Conservation (phyloP, 2,113 vertebrate species). For the Hydropotes inermis region DNA sequence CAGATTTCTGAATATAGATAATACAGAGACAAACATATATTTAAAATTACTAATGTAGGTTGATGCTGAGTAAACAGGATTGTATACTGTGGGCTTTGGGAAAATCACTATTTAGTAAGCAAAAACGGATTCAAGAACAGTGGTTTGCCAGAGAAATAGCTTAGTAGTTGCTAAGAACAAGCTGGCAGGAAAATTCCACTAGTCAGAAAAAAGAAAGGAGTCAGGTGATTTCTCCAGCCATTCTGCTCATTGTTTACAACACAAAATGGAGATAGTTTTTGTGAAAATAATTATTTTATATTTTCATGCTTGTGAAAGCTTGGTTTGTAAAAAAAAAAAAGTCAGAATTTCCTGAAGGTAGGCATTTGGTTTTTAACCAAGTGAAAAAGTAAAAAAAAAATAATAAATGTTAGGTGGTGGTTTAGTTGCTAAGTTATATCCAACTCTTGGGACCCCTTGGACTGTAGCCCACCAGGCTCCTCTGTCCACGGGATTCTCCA, state of each 20-base stretch:
- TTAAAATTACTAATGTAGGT: slow-evolving; percentile 18
- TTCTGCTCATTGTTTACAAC: neutral
- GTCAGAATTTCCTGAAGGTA: neutral
- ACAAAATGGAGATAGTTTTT: neutral
- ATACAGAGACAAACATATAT: neutral
- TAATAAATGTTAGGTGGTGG: neutral
- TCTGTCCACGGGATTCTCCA: neutral
- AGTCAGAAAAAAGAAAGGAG: neutral
- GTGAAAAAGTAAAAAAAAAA: neutral
- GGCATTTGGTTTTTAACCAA: neutral
- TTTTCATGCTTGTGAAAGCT: neutral
- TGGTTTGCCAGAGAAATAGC: neutral
- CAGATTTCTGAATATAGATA: slow-evolving; percentile 42
- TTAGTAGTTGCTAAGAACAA: neutral
- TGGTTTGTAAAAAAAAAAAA: neutral
- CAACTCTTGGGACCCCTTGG: neutral
- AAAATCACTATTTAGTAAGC: neutral
- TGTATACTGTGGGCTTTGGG: neutral
- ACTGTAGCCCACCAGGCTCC: neutral
- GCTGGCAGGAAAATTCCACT: neutral
- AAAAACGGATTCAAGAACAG: neutral
- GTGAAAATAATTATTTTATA: neutral
- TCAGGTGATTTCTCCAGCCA: neutral
- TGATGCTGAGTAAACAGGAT: neutral
- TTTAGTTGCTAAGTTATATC: neutral